phyloP scores from a whole-genome alignment of 2,797 vertebrate genomes.

The Ptychadena robeensis region DNA sequence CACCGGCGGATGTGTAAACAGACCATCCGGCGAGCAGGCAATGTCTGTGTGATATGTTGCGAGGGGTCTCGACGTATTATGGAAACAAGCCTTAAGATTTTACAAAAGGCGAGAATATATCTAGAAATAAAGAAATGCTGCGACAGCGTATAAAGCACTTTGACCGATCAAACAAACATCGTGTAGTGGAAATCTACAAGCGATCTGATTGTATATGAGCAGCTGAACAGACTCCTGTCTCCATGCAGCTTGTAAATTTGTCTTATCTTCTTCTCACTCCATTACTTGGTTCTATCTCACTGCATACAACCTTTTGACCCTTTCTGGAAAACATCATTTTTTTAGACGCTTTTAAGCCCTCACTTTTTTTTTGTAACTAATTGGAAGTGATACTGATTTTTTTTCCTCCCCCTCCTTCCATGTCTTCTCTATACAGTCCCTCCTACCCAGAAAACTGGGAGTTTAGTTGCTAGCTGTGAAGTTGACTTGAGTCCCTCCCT shows the following conservation, averaged over 20 bases:
- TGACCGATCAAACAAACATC: too few relatives aligned
- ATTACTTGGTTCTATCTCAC: slow-evolving; percentile 10
- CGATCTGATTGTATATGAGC: too few relatives aligned
- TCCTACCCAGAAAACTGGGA: slow-evolving; percentile 55
- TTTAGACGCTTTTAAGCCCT: slow-evolving; percentile 17
- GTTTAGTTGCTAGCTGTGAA: slow-evolving; percentile 46
- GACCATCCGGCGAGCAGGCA: too few relatives aligned
- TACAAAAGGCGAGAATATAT: too few relatives aligned
- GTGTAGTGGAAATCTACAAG: too few relatives aligned
- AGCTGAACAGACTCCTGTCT: not conserved
- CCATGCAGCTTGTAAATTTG: not conserved
- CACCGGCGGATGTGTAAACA: too few relatives aligned
- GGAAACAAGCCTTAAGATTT: too few relatives aligned
- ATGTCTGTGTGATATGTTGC: too few relatives aligned
- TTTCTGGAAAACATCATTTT: slow-evolving; percentile 38
- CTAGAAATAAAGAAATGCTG: too few relatives aligned
- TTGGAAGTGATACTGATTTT: slow-evolving; percentile 48
- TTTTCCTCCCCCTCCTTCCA: slow-evolving; percentile 36
- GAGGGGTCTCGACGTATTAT: too few relatives aligned
- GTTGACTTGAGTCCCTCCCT: slow-evolving; percentile 57
- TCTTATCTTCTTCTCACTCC: slow-evolving; percentile 22
- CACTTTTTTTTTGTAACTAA: slow-evolving; percentile 16
- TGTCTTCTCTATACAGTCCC: slow-evolving; percentile 50
- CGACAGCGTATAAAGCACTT: too few relatives aligned
- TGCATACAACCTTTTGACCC: slow-evolving; percentile 39